phyloP scores from a whole-genome alignment of 2,797 vertebrate species.

The Heteromormyrus szaboi region DNA sequence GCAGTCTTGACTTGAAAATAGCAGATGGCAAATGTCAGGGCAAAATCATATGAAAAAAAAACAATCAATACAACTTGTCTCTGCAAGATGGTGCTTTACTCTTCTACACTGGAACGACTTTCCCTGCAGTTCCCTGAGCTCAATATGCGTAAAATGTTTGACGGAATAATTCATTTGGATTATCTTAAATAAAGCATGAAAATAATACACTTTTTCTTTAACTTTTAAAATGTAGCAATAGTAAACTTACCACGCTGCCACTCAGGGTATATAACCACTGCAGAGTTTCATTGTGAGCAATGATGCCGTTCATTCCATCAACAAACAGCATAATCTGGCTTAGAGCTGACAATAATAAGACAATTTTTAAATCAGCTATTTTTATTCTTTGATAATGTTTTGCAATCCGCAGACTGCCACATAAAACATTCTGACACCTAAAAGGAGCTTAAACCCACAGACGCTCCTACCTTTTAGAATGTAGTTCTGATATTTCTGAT shows the following conservation, averaged over 20 bases:
- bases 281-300: conserved; percentile 77
- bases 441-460: background rate
- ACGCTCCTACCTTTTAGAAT: conserved; percentile 78
- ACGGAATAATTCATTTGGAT: background rate
- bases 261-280: conserved; percentile 89
- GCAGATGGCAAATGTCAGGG: conserved; percentile 2
- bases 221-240: background rate
- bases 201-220: background rate
- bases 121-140: background rate
- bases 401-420: background rate
- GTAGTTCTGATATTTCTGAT: conserved; percentile 97
- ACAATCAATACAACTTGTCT: background rate
- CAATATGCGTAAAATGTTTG: background rate
- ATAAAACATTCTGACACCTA: background rate
- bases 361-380: background rate
- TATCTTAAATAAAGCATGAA: background rate
- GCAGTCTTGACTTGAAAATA: conserved; percentile 74
- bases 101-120: background rate
- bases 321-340: conserved; percentile 97
- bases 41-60: background rate
- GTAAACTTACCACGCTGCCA: conserved; percentile 77
- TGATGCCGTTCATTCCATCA: conserved; percentile 91
- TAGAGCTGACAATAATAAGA: conserved; percentile 63
- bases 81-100: conserved; percentile 40
- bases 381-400: background rate